Evolutionary conservation across 2,113 vertebrate genomes (phyloP).

Genomic region (Poeciliopsis occidentalis): DNA sequence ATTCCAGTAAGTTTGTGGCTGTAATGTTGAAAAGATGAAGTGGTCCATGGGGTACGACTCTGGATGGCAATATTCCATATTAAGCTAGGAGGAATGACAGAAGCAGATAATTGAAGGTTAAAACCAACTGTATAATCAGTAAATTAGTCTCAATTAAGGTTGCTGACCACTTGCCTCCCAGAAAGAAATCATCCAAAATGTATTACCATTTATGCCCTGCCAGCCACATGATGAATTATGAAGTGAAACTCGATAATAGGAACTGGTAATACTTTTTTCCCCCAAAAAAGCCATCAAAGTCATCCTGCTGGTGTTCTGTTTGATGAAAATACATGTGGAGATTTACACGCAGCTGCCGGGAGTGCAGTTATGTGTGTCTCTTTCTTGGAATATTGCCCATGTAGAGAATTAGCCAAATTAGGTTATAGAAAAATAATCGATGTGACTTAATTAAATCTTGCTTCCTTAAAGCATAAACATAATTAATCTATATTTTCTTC

Average conservation of each 20-base stretch:
- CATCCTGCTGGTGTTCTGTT: not conserved
- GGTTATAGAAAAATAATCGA: constrained; percentile 28
- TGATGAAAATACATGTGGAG: constrained; percentile 16
- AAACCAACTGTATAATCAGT: not conserved
- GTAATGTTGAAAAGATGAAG: not conserved
- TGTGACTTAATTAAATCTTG: constrained; percentile 57
- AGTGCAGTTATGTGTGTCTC: constrained; percentile 1
- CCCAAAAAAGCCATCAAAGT: constrained; percentile 23
- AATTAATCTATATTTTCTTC: constrained; percentile 51
- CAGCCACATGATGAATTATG: constrained; percentile 32
- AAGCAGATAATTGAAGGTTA: too few relatives aligned
- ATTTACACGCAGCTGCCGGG: constrained; percentile 9
- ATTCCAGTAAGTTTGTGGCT: not conserved
- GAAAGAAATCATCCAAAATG: constrained; percentile 13
- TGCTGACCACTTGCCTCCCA: not conserved
- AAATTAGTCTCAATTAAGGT: constrained; percentile 2
- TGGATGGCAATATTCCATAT: not conserved
- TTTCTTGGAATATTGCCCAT: constrained; percentile 19
- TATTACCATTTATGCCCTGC: constrained; percentile 20
- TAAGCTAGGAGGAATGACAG: not conserved
- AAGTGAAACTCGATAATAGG: constrained; percentile 17
- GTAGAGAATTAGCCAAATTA: constrained; percentile 34
- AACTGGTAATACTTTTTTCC: constrained; percentile 13
- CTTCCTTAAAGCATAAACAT: constrained; percentile 40
- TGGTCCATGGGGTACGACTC: not conserved